These are phyloP conservation scores for Eupithecia subumbrata DNA, from an alignment of 2,888 invertebrate species.

Conservation along the genomic window DNA sequence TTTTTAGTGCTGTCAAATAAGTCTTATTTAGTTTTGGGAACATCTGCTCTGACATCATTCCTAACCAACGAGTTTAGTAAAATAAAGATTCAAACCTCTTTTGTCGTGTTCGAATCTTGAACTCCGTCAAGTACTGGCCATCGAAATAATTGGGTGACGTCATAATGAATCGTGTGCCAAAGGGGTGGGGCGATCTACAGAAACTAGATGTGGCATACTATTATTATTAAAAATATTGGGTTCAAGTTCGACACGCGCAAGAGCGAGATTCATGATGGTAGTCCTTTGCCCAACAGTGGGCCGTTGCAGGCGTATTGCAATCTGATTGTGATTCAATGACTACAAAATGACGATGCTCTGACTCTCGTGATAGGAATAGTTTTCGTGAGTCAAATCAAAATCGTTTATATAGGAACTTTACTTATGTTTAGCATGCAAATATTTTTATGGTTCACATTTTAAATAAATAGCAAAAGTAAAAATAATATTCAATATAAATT, in stretches of 20 bases:
- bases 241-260: too few species aligned
- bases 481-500: too few species aligned
- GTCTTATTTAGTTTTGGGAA: too few species aligned
- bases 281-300: background rate
- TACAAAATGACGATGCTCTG: background rate
- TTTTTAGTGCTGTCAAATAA: too few species aligned
- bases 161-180: conserved; percentile 2
- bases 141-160: conserved; percentile 24
- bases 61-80: background rate
- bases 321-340: background rate
- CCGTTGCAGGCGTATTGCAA: background rate
- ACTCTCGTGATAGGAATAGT: background rate
- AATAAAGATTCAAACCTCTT: background rate
- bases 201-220: background rate
- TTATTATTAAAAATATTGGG: too few species aligned
- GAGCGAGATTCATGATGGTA: too few species aligned
- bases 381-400: too few species aligned
- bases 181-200: background rate
- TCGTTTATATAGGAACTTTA: too few species aligned
- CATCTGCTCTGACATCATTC: background rate
- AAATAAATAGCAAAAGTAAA: too few species aligned
- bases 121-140: background rate
- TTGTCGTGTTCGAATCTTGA: background rate
- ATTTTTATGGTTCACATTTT: too few species aligned
- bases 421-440: too few species aligned